A percentile compares a stretch with the other conserved stretches of the same genome.
phyloP scores from a whole-genome alignment of 2,797 vertebrate species.

The Eremophila alpestris region DNA sequence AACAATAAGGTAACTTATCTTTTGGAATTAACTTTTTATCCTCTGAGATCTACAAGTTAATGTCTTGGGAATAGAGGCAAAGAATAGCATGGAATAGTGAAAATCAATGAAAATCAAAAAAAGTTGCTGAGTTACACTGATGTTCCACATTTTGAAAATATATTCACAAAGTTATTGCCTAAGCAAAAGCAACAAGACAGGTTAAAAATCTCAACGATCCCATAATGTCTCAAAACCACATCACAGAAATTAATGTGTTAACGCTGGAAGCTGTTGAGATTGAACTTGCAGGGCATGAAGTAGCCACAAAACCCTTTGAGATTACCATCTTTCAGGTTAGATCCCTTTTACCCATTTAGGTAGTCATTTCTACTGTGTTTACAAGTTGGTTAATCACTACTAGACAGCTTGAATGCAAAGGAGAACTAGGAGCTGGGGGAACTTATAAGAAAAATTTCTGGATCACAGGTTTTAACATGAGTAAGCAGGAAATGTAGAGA shows the following conservation, averaged over 20 bases:
- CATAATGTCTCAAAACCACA: not conserved
- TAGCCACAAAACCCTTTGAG: not conserved
- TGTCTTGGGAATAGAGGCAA: not conserved
- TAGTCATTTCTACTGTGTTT: not conserved
- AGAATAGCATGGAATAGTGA: not conserved
- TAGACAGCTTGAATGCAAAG: not conserved
- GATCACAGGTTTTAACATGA: not conserved
- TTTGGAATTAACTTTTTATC: not conserved
- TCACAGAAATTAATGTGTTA: not conserved
- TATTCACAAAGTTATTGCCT: not conserved
- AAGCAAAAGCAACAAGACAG: not conserved
- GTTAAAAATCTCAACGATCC: not conserved
- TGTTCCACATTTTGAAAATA: not conserved
- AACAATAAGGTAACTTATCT: not conserved
- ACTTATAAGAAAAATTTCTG: not conserved
- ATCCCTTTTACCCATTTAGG: not conserved
- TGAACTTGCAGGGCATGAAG: not conserved
- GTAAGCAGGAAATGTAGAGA: not conserved
- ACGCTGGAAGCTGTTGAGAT: not conserved
- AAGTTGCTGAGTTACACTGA: not conserved
- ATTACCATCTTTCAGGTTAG: not conserved
- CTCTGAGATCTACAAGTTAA: not conserved
- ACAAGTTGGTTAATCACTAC: not conserved
- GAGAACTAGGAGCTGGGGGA: not conserved
- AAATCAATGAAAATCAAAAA: not conserved